Evolutionary conservation across 2,113 vertebrate genomes (phyloP), one percentile per base, ranked within the genome.

Genomic region (Engystomops pustulosus): DNA sequence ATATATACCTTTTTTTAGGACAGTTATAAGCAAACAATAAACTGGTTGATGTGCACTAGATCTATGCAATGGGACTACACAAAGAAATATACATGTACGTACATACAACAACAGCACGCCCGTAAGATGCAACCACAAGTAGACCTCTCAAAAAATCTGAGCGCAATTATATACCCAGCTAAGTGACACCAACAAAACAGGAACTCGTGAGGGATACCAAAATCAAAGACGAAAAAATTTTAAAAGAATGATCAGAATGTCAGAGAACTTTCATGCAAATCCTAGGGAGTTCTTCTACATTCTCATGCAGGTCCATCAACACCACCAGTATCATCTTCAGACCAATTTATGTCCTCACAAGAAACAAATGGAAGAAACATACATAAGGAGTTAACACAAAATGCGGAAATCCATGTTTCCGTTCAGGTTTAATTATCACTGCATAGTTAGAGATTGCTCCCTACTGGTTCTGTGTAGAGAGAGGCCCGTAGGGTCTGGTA

Each of bases 201-300:
- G 65, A 81, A 85, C 67, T 69, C 47, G 67, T 84, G 74, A 69
- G 34, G 27, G 20, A 70, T 83, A 60, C 44, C 32, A 44, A 85
- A 85, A 85, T 58, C 62, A 85, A 60, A 79, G 83, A 84, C 58
- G 25, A 79, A 62, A 79, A 62, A 85, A 53, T 30, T 51, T n/a
- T 20, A 69, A 84, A 84, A 32, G 12, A 69, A 36, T n/a, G 47
- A 70, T 79, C 36, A 69, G 47, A 85, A 85, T 70, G 62, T 67
- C 83, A 85, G 83, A 85, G 62, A 85, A 85, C 44, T 25, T 68
- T 79, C 83, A 78, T 85, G 83, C 83, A 85, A 79, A 67, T 85
- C 74, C 75, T 70, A 79, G 41, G 83, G 47, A 85, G 67, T 69
- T 85, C 83, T 85, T 62, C 83, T 76, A 85, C 62, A 85, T 85